A percentile compares a stretch with the other conserved stretches of the same genome.
These are phyloP conservation scores for Calyptommatus sinebrachiatus DNA, from an alignment of 2,113 vertebrate genomes.

Conservation along the genomic window DNA sequence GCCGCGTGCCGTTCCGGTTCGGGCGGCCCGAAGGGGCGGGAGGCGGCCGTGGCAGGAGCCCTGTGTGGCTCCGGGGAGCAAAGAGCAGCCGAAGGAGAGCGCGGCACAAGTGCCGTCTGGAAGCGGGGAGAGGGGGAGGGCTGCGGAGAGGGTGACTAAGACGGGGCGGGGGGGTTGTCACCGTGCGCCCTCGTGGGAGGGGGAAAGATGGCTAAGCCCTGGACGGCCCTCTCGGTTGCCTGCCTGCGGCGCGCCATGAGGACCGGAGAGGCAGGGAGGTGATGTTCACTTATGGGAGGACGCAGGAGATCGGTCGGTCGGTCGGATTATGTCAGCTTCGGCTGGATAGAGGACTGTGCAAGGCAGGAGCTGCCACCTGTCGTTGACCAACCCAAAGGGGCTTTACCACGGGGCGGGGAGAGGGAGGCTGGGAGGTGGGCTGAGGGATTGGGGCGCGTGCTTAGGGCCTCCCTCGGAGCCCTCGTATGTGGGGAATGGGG, in stretches of 20 bases:
- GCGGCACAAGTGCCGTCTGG: conserved; percentile 6
- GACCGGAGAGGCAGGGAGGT: background rate
- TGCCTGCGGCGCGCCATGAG: no score
- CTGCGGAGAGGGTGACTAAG: background rate
- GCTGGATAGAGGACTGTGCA: no score
- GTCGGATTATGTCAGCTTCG: background rate
- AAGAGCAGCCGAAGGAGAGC: background rate
- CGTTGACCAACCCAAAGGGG: background rate
- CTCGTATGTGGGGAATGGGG: background rate
- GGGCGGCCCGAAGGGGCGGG: background rate
- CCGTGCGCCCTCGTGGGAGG: rapidly evolving
- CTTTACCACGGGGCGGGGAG: background rate
- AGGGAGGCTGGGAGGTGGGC: background rate
- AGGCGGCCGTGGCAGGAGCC: background rate
- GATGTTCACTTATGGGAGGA: background rate
- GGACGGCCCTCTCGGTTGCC: background rate
- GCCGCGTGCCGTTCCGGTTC: background rate
- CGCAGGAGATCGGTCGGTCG: no score
- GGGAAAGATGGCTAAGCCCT: background rate
- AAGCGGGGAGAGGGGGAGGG: background rate
- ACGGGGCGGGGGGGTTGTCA: background rate
- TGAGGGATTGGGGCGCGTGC: background rate
- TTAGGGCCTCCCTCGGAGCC: background rate
- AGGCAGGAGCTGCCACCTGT: background rate
- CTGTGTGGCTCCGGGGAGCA: background rate